Base-by-base conservation (phyloP, 2,888 invertebrate genomes). In the Chaetoderma sp. region DNA sequence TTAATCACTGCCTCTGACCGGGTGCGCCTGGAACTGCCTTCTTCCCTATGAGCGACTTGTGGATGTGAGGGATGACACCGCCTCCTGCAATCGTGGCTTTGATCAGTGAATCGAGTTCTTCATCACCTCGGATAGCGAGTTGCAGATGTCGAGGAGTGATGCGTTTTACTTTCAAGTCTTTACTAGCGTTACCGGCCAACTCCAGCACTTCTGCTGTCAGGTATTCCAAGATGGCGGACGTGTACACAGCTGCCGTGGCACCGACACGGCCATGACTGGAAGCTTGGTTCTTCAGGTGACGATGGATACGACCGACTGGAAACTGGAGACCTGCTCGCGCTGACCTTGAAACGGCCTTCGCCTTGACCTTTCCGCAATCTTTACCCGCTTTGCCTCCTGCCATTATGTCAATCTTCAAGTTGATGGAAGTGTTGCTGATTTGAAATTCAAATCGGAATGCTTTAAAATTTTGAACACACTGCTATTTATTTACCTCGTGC, bases 71-170 rank as follows among this genome's bases (percentile, higher is more conserved):
- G 87, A 98, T 98, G 81, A 98, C 98, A 90, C 91, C 98, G 88
- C 98, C 98, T 82, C 98, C 98, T 66, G 98, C 98, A 87, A 98
- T 98, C 79, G 98, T 98, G 68, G 98, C 98, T 88, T 98, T 98
- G 87, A 98, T 98, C 79, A 98, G 91, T 86, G 96, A 96, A 90
- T 98, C 98, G 86, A 98, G 89, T 89, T 98, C 97, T 89, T 98
- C 98, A 82, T 98, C 98, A 86, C 98, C 98, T 88, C 98, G 91
- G 88, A 98, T 98, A 71, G 98, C 98, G 73, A 98, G 90, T 88
- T 98, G 98, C 87, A 98, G 92, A 90, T 98, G 98, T 84, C 98
- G 93, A 64, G 96, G 98, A 30, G 98, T 98, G 83, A 98, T 98
- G 90, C 98, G 94, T 89, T 98, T 98, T 80, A 98, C 98, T 89